These are phyloP conservation scores for Chondrosia reniformis DNA, from an alignment of 37 sponge, comb jelly and placozoan genomes.

Conservation along the genomic window DNA sequence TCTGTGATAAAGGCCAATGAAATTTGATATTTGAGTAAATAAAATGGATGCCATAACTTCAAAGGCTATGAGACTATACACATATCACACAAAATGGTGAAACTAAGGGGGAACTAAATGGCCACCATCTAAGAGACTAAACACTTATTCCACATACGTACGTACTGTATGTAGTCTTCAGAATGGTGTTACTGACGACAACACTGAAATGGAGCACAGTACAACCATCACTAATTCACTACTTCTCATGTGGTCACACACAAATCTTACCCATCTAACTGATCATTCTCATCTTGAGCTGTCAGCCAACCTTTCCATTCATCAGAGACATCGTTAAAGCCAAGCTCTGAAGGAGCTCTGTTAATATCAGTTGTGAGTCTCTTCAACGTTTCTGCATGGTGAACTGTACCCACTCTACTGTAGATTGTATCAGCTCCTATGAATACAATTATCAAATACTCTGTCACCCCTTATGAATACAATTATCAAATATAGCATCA, in stretches of 20 bases:
- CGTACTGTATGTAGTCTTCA: no score
- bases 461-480: neutral
- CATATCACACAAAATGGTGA: no score
- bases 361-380: neutral
- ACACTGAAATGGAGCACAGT: no score
- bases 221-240: neutral
- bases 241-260: neutral
- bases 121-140: no score
- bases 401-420: neutral
- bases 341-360: neutral
- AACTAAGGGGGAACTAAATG: no score
- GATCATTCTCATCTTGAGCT: neutral
- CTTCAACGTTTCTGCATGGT: constrained; percentile 20
- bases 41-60: no score
- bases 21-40: no score
- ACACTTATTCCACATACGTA: no score
- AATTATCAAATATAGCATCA: neutral
- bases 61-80: no score
- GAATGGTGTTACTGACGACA: no score
- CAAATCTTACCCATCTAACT: neutral
- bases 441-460: neutral
- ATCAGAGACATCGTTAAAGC: constrained; percentile 14
- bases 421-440: constrained; percentile 1
- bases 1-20: no score
- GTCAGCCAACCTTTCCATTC: constrained; percentile 22